A percentile compares a stretch with the other conserved stretches of the same genome.
These are phyloP conservation scores for Eustalomyia histrio DNA, from an alignment of 2,888 invertebrate species.

Conservation along the genomic window DNA sequence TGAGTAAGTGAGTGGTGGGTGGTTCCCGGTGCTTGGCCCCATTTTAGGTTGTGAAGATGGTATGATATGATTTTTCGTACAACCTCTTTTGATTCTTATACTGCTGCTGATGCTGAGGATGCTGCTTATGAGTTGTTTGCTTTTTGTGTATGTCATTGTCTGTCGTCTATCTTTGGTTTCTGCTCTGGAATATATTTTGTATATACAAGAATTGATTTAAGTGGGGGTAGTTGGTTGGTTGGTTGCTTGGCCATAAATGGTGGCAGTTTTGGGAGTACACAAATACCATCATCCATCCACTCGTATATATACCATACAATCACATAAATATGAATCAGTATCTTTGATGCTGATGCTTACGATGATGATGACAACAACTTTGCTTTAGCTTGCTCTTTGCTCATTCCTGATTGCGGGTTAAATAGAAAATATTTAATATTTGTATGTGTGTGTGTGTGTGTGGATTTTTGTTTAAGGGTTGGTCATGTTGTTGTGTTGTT, in stretches of 20 bases:
- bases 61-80: constrained; percentile 52
- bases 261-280: constrained; percentile 58
- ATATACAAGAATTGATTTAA: constrained; percentile 15
- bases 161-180: constrained; percentile 3
- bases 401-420: constrained; percentile 65
- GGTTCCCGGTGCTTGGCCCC: constrained; percentile 44
- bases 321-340: constrained; percentile 64
- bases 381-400: constrained; percentile 63
- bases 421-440: constrained; percentile 12
- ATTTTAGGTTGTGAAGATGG: constrained; percentile 38
- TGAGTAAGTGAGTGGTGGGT: constrained; percentile 6
- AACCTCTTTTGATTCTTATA: constrained; percentile 65
- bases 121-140: constrained; percentile 55
- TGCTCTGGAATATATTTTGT: neutral
- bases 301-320: constrained; percentile 10
- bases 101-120: constrained; percentile 67
- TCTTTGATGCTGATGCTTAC: constrained; percentile 64
- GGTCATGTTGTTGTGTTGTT: constrained; percentile 37
- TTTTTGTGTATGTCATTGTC: constrained; percentile 40
- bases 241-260: constrained; percentile 56
- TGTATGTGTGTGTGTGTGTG: constrained; percentile 4
- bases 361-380: constrained; percentile 63
- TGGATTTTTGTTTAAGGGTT: constrained; percentile 1
- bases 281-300: constrained; percentile 30
- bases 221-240: constrained; percentile 65